Conservation (phyloP, 2,797 vertebrate genomes). For the Synaphobranchus kaupii region DNA sequence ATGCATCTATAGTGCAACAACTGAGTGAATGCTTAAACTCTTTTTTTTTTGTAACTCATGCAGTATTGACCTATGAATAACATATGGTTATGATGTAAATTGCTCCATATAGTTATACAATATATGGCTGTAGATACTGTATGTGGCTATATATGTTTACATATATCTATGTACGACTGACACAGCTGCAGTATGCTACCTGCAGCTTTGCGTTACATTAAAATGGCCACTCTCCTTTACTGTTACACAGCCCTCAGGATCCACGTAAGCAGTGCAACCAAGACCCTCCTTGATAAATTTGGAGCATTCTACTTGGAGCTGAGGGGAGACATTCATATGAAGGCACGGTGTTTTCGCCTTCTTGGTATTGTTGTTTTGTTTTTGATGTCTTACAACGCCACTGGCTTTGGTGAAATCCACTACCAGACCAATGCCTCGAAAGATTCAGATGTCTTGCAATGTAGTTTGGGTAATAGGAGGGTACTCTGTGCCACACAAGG, state of each 20-base stretch:
- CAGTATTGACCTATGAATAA: not conserved
- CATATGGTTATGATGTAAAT: not conserved
- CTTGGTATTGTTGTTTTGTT: not conserved
- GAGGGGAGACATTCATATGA: constrained; percentile 53
- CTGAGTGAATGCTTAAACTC: not conserved
- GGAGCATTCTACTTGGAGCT: constrained; percentile 49
- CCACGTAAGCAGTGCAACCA: constrained; percentile 55
- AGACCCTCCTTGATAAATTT: constrained; percentile 55
- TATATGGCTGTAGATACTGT: too few relatives aligned
- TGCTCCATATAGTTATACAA: not conserved
- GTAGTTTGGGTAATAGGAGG: not conserved
- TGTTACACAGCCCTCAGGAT: constrained; percentile 51
- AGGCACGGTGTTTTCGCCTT: constrained; percentile 38
- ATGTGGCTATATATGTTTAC: too few relatives aligned
- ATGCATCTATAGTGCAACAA: not conserved
- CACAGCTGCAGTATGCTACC: not conserved
- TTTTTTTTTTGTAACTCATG: not conserved
- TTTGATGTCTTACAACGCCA: not conserved
- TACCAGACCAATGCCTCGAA: not conserved
- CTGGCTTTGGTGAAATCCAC: not conserved
- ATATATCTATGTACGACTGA: too few relatives aligned
- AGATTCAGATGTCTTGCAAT: not conserved
- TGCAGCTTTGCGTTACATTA: not conserved
- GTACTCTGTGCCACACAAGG: not conserved
- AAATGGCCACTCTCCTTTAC: not conserved